A percentile compares a stretch with the other conserved stretches of the same genome.
These are phyloP conservation scores for Sceloporus undulatus DNA, from an alignment of 2,113 vertebrate species.

Conservation along the genomic window DNA sequence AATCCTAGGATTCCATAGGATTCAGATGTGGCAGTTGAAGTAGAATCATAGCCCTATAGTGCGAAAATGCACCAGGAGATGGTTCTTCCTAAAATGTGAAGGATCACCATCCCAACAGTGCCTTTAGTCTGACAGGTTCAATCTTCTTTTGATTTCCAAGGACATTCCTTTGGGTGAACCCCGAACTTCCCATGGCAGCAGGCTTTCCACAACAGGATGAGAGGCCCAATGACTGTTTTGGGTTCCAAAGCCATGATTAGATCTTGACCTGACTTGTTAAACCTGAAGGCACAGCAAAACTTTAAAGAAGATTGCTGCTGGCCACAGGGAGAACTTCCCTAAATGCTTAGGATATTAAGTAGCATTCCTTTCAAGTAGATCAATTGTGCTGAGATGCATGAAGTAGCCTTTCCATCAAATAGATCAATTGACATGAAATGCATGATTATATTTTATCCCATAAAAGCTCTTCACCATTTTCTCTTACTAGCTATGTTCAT, in stretches of 20 bases:
- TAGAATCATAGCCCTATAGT: no score
- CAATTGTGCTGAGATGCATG: not conserved
- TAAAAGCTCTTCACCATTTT: not conserved
- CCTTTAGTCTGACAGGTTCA: no score
- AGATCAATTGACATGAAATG: not conserved
- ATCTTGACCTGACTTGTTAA: not conserved
- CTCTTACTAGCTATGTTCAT: not conserved
- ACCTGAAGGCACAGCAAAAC: not conserved
- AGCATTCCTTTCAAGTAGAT: not conserved
- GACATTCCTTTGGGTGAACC: not conserved
- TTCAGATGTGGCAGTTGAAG: no score
- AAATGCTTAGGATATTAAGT: not conserved
- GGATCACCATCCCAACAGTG: not conserved
- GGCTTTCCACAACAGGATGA: not conserved
- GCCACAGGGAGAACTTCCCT: not conserved
- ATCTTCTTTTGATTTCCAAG: not conserved
- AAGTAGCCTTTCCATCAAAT: not conserved
- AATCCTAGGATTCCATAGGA: no score
- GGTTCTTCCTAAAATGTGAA: not conserved
- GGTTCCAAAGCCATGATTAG: not conserved
- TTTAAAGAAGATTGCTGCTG: not conserved
- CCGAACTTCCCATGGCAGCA: no score
- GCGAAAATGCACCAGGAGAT: not conserved
- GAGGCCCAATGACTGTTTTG: not conserved
- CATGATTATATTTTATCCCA: not conserved